A percentile compares a stretch with the other conserved stretches of the same genome.
These are phyloP conservation scores for Minunthozetes semirufus DNA, from an alignment of 2,888 invertebrate genomes.

Conservation along the genomic window DNA sequence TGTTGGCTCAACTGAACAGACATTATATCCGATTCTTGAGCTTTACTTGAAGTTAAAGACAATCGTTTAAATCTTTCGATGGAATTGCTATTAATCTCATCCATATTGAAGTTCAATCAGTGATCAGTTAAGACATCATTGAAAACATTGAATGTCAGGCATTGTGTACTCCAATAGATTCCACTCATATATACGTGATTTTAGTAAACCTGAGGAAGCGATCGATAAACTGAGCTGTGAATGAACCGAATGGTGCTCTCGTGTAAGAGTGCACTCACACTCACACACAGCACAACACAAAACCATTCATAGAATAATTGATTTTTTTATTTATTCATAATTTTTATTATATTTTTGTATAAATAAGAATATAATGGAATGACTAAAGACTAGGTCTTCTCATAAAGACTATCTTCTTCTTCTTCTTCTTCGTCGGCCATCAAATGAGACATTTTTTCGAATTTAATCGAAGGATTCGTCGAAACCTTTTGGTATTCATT, in stretches of 20 bases:
- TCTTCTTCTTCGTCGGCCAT: slow-evolving; percentile 27
- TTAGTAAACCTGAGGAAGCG: not conserved
- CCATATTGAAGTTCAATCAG: slow-evolving; percentile 20
- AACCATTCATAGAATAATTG: not conserved
- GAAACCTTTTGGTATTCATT: slow-evolving; percentile 12
- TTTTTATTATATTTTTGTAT: not conserved
- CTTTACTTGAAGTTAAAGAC: slow-evolving; percentile 39
- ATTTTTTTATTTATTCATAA: slow-evolving; percentile 9
- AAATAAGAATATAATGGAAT: slow-evolving; percentile 2
- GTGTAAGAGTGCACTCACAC: not conserved
- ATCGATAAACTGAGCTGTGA: slow-evolving; percentile 7
- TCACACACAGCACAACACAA: not conserved
- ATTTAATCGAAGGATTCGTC: slow-evolving; percentile 10
- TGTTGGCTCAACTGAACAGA: slow-evolving; percentile 37
- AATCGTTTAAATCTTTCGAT: slow-evolving; percentile 35
- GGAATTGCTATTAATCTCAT: slow-evolving; percentile 19
- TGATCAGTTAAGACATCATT: not conserved
- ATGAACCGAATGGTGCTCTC: slow-evolving; percentile 22
- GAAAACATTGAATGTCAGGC: slow-evolving; percentile 16
- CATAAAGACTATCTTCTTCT: slow-evolving; percentile 28
- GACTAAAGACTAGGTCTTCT: slow-evolving; percentile 26
- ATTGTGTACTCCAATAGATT: slow-evolving; percentile 9
- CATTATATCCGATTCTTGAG: slow-evolving; percentile 38
- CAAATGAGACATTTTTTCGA: slow-evolving; percentile 20
- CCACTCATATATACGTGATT: not conserved